A percentile compares a stretch with the other conserved stretches of the same genome.
These are phyloP conservation scores for Agrilus biguttatus DNA, from an alignment of 2,888 invertebrate genomes.

Conservation along the genomic window DNA sequence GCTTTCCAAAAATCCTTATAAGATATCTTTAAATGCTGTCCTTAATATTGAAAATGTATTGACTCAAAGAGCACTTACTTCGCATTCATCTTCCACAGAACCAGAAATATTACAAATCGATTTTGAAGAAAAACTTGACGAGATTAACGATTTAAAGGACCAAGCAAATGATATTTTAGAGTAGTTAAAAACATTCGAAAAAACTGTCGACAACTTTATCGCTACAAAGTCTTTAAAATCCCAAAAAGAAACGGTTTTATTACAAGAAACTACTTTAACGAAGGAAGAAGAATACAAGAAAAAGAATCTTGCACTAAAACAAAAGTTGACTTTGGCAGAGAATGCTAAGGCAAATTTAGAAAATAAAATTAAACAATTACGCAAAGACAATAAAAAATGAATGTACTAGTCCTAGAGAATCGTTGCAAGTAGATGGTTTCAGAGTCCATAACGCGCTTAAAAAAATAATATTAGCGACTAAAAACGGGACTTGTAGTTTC, in stretches of 20 bases:
- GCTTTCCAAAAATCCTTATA: constrained; percentile 14
- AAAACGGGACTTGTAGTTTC: too few relatives aligned
- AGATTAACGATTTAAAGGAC: constrained; percentile 15
- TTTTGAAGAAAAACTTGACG: constrained; percentile 13
- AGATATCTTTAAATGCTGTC: constrained; percentile 11
- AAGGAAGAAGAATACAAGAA: constrained; percentile 19
- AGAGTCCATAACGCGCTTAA: too few relatives aligned
- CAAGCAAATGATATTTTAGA: constrained; percentile 13
- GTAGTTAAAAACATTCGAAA: constrained; percentile 11
- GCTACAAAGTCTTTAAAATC: constrained; percentile 2
- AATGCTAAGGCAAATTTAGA: constrained; percentile 16
- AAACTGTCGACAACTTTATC: constrained; percentile 1
- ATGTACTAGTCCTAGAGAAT: neutral
- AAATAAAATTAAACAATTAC: constrained; percentile 19
- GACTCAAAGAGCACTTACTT: constrained; percentile 6
- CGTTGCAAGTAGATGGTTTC: too few relatives aligned
- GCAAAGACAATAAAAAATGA: constrained; percentile 19
- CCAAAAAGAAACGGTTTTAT: constrained; percentile 7
- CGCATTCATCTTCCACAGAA: constrained; percentile 9
- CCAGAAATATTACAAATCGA: constrained; percentile 12
- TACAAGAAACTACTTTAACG: neutral
- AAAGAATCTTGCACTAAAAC: constrained; percentile 16
- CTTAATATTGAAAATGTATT: constrained; percentile 11
- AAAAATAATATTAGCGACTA: too few relatives aligned
- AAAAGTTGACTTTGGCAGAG: constrained; percentile 15